Evolutionary conservation across 2,797 vertebrate genomes (phyloP).

Genomic region (Caiman crocodilus): DNA sequence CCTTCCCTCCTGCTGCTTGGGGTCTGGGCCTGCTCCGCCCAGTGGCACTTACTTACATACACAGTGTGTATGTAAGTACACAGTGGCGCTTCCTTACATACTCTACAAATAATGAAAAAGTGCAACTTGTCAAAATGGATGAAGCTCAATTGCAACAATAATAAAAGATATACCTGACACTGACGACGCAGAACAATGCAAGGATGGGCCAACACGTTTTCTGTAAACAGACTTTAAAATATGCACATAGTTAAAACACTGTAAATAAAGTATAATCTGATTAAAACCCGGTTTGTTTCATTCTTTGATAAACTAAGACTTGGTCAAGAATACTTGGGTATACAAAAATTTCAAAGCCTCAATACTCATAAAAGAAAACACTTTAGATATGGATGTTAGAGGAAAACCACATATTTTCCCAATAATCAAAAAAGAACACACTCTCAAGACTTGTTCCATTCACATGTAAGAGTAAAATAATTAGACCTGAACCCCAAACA

Average conservation of each 20-base stretch:
- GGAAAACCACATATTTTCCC: not conserved
- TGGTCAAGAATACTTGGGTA: not conserved
- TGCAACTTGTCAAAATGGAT: not conserved
- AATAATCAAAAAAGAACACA: not conserved
- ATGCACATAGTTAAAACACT: conserved; percentile 39
- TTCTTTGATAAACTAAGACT: not conserved
- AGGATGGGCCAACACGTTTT: conserved; percentile 97
- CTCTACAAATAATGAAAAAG: not conserved
- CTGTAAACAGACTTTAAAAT: conserved; percentile 92
- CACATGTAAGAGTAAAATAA: not conserved
- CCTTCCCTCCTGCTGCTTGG: too few species aligned
- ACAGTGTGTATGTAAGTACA: too few species aligned
- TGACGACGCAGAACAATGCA: conserved; percentile 96
- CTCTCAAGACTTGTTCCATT: not conserved
- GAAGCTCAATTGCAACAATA: not conserved
- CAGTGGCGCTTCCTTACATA: not conserved
- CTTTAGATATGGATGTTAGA: too few species aligned
- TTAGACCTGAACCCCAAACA: not conserved
- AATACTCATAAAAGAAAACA: not conserved
- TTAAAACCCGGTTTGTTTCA: not conserved
- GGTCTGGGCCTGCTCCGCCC: too few species aligned
- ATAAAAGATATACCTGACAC: conserved; percentile 89
- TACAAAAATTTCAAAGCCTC: not conserved
- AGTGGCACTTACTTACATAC: not conserved
- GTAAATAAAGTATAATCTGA: not conserved